Evolutionary conservation across 2,113 vertebrate species (phyloP), one percentile per base, ranked within the genome.

Genomic region (Rhinoptilus africanus): DNA sequence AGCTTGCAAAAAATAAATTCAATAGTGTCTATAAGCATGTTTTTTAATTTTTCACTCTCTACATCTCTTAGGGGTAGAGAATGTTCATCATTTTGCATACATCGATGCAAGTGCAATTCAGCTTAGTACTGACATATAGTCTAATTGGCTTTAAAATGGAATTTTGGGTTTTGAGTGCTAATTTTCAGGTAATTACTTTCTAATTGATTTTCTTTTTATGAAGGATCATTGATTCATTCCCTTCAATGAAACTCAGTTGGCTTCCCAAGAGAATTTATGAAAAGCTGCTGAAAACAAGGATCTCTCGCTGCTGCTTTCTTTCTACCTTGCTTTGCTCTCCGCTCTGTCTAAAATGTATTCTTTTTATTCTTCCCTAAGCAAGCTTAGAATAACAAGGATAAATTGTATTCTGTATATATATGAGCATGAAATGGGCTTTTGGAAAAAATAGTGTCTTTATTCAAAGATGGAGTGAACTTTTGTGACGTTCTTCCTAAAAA

Each of bases 161-260:
- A 90, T 94, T 92, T 84, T 84, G 76, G 43, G 74, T 95, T 93
- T 92, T 91, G 82, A 94, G 64, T 91, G 83, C 63, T 95, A 92
- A 96, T 96, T 96, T 97, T 96, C 79, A 89, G 88, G 50, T 94
- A 95, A 96, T 95, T 74, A 85, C 73, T 95, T 96, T 88, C 69
- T 95, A 97, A 95, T 89, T 92, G 85, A 94, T 94, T 96, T 96
- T 75, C 51, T 68, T 82, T 76, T 92, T 87, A 87, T 92, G 79
- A 94, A 94, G 75, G 76, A 53, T 79, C 71, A 95, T 87, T 96
- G 94, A 97, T 96, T 96, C 57, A 60, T 57, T 95, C 48, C 41
- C 47, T 93, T 89, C 90, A 94, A 21, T 85, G 88, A 91, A 93
- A 95, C 68, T 80, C 77, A 37, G 37, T 77, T 82, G 60, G 15